phyloP scores from a whole-genome alignment of 2,888 invertebrate species.

The Timandra comae region DNA sequence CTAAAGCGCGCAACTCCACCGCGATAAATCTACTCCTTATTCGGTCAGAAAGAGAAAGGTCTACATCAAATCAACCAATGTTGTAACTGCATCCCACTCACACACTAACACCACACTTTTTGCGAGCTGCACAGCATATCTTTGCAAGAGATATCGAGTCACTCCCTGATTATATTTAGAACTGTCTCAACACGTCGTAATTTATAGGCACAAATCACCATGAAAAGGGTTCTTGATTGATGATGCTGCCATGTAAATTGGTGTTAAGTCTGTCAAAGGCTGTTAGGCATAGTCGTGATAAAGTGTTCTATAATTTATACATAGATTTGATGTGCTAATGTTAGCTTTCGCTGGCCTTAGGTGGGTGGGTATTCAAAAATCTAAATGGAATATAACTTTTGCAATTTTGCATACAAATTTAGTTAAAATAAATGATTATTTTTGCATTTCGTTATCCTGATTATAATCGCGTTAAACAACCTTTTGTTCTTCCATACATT shows the following conservation, averaged over 20 bases:
- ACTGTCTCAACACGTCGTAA: conserved; percentile 33
- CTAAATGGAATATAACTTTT: too few species aligned
- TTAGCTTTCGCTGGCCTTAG: too few species aligned
- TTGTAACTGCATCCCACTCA: conserved; percentile 31
- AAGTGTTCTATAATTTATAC: conserved; percentile 13
- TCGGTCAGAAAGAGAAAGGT: conserved; percentile 28
- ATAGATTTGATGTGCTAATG: too few species aligned
- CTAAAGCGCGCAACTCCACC: conserved; percentile 19
- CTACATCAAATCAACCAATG: conserved; percentile 14
- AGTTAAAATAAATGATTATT: too few species aligned
- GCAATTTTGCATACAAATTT: too few species aligned
- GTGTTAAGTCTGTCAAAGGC: conserved; percentile 17
- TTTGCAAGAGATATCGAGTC: conserved; percentile 18
- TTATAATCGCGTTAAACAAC: too few species aligned
- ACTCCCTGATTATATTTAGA: conserved; percentile 37
- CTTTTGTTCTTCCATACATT: too few species aligned
- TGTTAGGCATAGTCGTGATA: conserved; percentile 8
- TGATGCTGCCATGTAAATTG: conserved; percentile 27
- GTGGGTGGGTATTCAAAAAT: too few species aligned
- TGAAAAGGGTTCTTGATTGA: conserved; percentile 37
- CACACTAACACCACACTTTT: conserved; percentile 24
- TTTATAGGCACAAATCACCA: conserved; percentile 43
- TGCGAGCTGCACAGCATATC: conserved; percentile 18
- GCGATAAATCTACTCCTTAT: conserved; percentile 36
- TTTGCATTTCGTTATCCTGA: too few species aligned